Evolutionary conservation across 30 jellyfish, hydroid and myxozoan species (phyloP), one percentile per base, ranked within the genome.

Genomic region (Clytia hemisphaerica): DNA sequence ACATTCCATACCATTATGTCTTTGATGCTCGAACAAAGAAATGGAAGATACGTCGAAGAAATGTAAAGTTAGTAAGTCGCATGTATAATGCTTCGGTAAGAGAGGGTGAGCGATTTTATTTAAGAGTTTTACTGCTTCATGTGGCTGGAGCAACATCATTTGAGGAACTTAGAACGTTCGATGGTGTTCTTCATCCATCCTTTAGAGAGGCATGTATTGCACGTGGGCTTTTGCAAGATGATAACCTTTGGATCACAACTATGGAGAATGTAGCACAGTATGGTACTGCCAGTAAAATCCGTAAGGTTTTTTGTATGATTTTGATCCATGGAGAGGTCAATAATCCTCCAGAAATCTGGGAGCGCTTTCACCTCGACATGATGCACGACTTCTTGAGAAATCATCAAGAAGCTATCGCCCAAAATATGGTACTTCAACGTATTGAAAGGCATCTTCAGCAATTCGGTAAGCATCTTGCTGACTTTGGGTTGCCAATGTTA

Each of bases 81-180:
- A 14, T 81, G 35, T 81, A 81, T 71, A 75, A 47, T 34, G 86
- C 63, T 28, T 46, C 58, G 47, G 87, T 69, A 15, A 29, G 62
- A 9, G 37, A 81, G 15, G 65, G 53, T 2, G 94, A 81, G 32
- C 34, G 86, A 49, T 81, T 22, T 44, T 75, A 6, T 35, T 58
- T 81, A 4, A 76, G 94, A 4, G 1, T 66, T 28, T 40, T 81
- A 3, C 46, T 74, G 33, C 32, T n/a, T 22, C 25, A 45, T 32
- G 71, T 69, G 18, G 32, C 37, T 45, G 94, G 94, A 21, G 93
- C 75, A 2, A 83, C 93, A 14, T 66, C 95, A 9, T 83, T 83
- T 60, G 82, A 77, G 33, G 77, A 71, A 58, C 58, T 79, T 32
- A 61, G 75, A 54, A 71, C 84, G 14, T 14, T 61, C 45, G 69